Evolutionary conservation across 2,113 vertebrate species (phyloP).

Genomic region (Pagrus major): DNA sequence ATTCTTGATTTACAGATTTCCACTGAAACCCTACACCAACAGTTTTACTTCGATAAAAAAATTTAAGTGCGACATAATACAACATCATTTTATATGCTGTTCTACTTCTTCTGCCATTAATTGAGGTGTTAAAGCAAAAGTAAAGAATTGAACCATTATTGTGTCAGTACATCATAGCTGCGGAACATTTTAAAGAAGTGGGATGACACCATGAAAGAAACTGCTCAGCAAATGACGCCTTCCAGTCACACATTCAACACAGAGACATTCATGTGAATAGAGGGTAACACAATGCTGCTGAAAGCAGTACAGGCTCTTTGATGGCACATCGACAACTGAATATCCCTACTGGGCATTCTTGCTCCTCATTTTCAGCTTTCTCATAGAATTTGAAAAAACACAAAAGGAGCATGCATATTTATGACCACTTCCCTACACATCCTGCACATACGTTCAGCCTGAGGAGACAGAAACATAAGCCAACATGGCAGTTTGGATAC

Average conservation of each 20-base stretch:
- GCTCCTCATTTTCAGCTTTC: slow-evolving; percentile 34
- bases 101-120: neutral
- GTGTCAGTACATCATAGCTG: neutral
- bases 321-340: slow-evolving; percentile 44
- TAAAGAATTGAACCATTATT: neutral
- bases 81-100: neutral
- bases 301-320: slow-evolving; percentile 21
- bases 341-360: slow-evolving; percentile 25
- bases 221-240: slow-evolving; percentile 14
- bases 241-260: slow-evolving; percentile 23
- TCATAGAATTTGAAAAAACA: slow-evolving; percentile 26
- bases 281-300: neutral
- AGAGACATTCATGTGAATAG: slow-evolving; percentile 25
- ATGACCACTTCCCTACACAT: slow-evolving; percentile 40
- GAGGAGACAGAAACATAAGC: slow-evolving; percentile 38
- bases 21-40: too few relatives aligned
- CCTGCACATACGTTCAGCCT: slow-evolving; percentile 56
- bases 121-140: neutral
- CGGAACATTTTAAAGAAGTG: neutral
- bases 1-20: too few relatives aligned
- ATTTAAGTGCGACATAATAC: neutral
- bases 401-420: slow-evolving; percentile 56
- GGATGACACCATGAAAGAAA: slow-evolving; percentile 30
- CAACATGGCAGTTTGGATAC: slow-evolving; percentile 33
- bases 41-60: neutral